Conservation (phyloP, 1,140 invertebrate species). For the Lasioglossum baleicum region DNA sequence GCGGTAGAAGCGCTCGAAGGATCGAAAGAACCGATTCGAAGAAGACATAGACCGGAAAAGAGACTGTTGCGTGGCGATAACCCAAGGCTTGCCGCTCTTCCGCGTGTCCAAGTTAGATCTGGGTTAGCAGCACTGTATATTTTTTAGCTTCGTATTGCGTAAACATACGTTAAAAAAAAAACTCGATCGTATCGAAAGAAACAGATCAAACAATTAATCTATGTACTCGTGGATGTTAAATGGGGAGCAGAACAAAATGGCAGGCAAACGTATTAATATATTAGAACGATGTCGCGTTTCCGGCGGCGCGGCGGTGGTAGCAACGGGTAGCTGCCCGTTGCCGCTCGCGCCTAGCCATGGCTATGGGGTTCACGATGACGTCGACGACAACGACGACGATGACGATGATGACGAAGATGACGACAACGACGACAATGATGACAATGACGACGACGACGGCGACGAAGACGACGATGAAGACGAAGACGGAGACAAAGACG, state of each 20-base stretch:
- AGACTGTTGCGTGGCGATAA: no score
- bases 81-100: not conserved
- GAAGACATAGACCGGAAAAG: not conserved
- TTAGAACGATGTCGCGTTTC: not conserved
- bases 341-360: not conserved
- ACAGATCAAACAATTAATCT: not conserved
- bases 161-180: slow-evolving; percentile 9
- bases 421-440: not conserved
- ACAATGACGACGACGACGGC: not conserved
- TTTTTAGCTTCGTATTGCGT: slow-evolving; percentile 43
- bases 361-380: not conserved
- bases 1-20: not conserved
- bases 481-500: not conserved
- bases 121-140: slow-evolving; percentile 37
- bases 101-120: slow-evolving; percentile 25
- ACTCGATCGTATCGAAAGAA: slow-evolving; percentile 1
- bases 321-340: not conserved
- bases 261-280: not conserved
- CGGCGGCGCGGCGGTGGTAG: not conserved
- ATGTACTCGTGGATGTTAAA: not conserved
- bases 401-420: no score
- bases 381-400: not conserved
- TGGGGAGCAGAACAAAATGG: not conserved
- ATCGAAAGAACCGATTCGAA: no score
- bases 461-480: no score